A percentile compares a stretch with the other conserved stretches of the same genome.
phyloP scores from a whole-genome alignment of 2,888 invertebrate genomes.

The Phymatocera aterrima region DNA sequence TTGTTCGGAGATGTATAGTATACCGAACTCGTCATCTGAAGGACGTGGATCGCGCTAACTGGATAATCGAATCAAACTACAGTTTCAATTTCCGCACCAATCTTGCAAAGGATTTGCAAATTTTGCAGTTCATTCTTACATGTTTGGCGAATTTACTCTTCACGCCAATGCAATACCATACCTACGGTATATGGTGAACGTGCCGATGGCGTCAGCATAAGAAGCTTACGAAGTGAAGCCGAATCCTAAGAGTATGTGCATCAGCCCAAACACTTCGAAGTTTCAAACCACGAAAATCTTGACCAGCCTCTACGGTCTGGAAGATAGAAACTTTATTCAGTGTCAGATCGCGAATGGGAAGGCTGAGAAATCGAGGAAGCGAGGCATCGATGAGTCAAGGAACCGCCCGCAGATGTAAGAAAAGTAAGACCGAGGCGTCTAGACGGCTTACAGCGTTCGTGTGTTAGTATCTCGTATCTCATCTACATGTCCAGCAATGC shows the following conservation, averaged over 20 bases:
- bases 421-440: constrained; percentile 28
- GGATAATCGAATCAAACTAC: not conserved
- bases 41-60: not conserved
- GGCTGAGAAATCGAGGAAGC: constrained; percentile 21
- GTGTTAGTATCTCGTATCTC: constrained; percentile 3
- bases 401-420: constrained; percentile 27
- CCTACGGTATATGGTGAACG: too few relatives aligned
- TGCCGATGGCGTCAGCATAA: not conserved
- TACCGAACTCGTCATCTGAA: not conserved
- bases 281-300: not conserved
- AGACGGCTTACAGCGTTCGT: constrained; percentile 19
- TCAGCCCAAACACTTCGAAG: not conserved
- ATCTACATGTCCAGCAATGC: not conserved
- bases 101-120: too few relatives aligned
- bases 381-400: constrained; percentile 27
- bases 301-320: not conserved
- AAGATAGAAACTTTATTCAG: constrained; percentile 8
- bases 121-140: not conserved
- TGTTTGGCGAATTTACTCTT: too few relatives aligned
- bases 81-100: too few relatives aligned
- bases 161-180: too few relatives aligned
- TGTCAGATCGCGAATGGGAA: not conserved
- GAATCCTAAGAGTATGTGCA: not conserved
- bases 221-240: not conserved
- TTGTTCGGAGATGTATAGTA: too few relatives aligned